phyloP scores from a whole-genome alignment of 2,888 invertebrate genomes.

The Cylloceria caligata region DNA sequence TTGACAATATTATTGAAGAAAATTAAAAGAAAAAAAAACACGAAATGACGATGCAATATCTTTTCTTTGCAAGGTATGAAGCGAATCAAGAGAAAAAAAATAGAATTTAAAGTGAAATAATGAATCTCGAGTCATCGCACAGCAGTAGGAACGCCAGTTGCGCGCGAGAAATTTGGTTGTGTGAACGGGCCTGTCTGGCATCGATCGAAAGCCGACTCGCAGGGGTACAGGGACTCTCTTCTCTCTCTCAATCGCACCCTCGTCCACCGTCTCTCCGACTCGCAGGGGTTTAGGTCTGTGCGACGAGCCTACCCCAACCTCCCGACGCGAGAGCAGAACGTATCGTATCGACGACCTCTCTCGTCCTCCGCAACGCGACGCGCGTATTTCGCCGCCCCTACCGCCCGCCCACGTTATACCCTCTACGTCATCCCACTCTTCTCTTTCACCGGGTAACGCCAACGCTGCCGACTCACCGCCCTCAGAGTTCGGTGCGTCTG shows the following conservation, averaged over 20 bases:
- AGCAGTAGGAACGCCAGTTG: constrained; percentile 5
- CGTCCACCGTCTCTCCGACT: constrained; percentile 42
- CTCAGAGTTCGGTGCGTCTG: constrained; percentile 67
- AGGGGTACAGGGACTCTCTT: constrained; percentile 15
- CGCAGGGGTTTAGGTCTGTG: constrained; percentile 66
- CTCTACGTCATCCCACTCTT: constrained; percentile 73
- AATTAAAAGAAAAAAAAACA: not conserved
- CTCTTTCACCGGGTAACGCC: constrained; percentile 56
- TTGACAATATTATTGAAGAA: not conserved
- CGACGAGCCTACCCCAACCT: constrained; percentile 84
- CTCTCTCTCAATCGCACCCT: constrained; percentile 43
- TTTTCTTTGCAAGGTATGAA: not conserved
- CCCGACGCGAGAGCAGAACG: constrained; percentile 74
- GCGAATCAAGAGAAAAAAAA: not conserved
- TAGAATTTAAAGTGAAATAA: not conserved
- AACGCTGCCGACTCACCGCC: not conserved
- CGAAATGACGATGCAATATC: not conserved
- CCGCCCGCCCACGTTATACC: constrained; percentile 60
- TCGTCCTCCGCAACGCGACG: constrained; percentile 63
- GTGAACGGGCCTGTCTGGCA: constrained; percentile 84
- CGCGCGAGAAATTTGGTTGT: constrained; percentile 80
- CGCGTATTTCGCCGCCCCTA: constrained; percentile 59
- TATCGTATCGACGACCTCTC: constrained; percentile 83
- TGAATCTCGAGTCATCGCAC: not conserved
- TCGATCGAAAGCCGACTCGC: constrained; percentile 80